Conservation (phyloP, 1,140 invertebrate genomes). For the Polyergus mexicanus region DNA sequence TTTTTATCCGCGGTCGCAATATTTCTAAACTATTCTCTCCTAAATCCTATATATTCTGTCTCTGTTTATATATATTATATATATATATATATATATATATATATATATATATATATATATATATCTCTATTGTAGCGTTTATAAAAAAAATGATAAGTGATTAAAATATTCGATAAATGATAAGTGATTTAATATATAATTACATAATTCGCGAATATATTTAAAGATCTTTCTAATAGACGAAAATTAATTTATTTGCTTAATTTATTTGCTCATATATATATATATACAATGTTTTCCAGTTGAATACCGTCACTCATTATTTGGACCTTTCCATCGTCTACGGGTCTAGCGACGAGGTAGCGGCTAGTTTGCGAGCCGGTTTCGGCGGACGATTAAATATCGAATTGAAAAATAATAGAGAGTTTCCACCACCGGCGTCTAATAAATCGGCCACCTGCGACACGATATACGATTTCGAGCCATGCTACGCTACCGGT, state of each 20-base stretch:
- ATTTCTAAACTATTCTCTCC: neutral
- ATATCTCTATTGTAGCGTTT: no score
- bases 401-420: constrained; percentile 88
- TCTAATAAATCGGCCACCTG: constrained; percentile 89
- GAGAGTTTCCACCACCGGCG: constrained; percentile 90
- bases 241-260: neutral
- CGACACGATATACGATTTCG: constrained; percentile 84
- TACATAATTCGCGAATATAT: no score
- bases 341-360: constrained; percentile 91
- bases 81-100: no score
- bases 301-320: constrained; percentile 93
- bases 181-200: no score
- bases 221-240: neutral
- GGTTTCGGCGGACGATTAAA: constrained; percentile 89
- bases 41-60: neutral
- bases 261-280: neutral
- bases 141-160: no score
- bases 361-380: constrained; percentile 89
- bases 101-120: no score
- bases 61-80: no score
- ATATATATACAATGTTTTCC: constrained; percentile 34
- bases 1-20: neutral
- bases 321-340: constrained; percentile 95
- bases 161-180: no score
- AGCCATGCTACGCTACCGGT: constrained; percentile 91